Evolutionary conservation across 2,113 vertebrate genomes (phyloP).

Genomic region (Clarias macrocephalus): DNA sequence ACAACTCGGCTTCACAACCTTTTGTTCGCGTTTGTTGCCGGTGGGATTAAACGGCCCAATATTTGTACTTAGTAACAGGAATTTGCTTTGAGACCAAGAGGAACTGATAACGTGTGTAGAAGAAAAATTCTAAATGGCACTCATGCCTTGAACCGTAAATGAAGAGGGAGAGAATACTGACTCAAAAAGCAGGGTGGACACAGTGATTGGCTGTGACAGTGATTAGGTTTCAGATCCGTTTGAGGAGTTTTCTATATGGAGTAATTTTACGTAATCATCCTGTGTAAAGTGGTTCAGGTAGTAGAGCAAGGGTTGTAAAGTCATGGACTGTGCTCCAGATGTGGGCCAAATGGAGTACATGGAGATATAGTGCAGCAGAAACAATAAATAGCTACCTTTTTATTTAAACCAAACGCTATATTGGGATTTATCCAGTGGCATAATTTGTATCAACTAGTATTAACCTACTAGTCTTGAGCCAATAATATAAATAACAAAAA

Average conservation of each 20-base stretch:
- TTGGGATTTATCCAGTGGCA: not conserved
- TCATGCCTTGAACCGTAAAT: not conserved
- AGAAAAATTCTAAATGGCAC: not conserved
- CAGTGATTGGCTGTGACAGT: not conserved
- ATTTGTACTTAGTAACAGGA: not conserved
- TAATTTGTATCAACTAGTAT: not conserved
- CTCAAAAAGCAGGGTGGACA: not conserved
- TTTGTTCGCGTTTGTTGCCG: not conserved
- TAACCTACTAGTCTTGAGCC: not conserved
- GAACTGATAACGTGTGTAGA: not conserved
- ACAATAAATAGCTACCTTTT: not conserved
- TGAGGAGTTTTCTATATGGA: not conserved
- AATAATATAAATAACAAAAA: no score
- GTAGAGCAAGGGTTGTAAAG: not conserved
- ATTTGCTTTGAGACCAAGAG: conserved; percentile 1
- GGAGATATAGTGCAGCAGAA: not conserved
- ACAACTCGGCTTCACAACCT: not conserved
- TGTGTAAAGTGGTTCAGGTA: not conserved
- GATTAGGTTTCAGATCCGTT: not conserved
- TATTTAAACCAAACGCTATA: not conserved
- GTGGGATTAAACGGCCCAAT: not conserved
- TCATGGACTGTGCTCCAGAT: not conserved
- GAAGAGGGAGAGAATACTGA: not conserved
- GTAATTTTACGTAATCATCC: not conserved
- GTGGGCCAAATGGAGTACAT: not conserved